These are phyloP conservation scores for Hipposideros larvatus DNA, from an alignment of 2,797 vertebrate species.

Conservation along the genomic window DNA sequence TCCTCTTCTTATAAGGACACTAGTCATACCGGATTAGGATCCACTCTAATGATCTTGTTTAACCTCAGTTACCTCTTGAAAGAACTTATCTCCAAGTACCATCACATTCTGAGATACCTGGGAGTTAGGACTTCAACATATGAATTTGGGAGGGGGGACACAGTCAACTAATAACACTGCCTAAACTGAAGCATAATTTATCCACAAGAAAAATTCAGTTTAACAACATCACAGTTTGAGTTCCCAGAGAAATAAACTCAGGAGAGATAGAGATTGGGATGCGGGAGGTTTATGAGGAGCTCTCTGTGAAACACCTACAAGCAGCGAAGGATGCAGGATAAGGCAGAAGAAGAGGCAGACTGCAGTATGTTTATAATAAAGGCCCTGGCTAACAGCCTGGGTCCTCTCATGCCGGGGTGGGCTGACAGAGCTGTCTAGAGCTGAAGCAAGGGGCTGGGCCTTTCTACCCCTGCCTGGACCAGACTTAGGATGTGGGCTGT, in stretches of 20 bases:
- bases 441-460: neutral
- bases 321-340: neutral
- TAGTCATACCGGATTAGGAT: neutral
- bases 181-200: neutral
- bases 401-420: too few relatives aligned
- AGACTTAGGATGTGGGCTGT: fast-evolving
- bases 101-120: neutral
- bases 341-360: neutral
- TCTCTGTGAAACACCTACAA: fast-evolving
- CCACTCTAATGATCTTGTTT: neutral
- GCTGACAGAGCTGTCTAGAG: neutral
- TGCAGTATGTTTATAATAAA: fast-evolving
- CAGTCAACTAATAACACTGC: neutral
- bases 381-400: fast-evolving
- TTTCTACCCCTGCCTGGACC: neutral
- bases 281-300: neutral
- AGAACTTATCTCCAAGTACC: neutral
- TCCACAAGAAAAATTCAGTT: neutral
- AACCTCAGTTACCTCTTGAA: neutral
- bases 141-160: too few relatives aligned
- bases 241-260: neutral
- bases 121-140: neutral
- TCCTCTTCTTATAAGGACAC: neutral
- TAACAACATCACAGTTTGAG: neutral
- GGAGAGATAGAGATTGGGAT: neutral